These are phyloP conservation scores for Ciconia boyciana DNA, from an alignment of 2,113 vertebrate genomes.

Conservation along the genomic window DNA sequence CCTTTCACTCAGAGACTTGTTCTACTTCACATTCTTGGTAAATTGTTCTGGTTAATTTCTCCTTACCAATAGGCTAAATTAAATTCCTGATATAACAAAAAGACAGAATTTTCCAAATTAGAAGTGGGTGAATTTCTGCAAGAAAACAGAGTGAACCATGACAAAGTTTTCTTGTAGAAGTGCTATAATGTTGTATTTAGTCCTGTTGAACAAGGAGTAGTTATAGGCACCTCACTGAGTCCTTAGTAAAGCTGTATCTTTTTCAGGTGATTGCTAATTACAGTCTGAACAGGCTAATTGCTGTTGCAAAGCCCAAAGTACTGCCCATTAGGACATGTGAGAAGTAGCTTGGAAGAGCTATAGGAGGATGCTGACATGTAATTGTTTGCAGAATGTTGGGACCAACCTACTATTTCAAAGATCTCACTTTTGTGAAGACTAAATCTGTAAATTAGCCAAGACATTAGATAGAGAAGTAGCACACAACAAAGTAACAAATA, in stretches of 20 bases:
- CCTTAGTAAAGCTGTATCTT: not conserved
- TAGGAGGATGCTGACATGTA: not conserved
- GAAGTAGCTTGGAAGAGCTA: conserved; percentile 26
- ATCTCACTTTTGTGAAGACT: not conserved
- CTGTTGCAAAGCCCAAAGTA: not conserved
- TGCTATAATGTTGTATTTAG: not conserved
- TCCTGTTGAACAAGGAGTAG: not conserved
- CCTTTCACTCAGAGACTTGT: conserved; percentile 14
- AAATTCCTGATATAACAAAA: conserved; percentile 37
- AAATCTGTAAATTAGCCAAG: conserved; percentile 25
- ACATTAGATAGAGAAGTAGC: not conserved
- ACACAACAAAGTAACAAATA: not conserved
- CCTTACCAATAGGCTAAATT: conserved; percentile 37
- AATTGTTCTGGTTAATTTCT: conserved; percentile 47
- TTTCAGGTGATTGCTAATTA: not conserved
- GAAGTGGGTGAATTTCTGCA: not conserved
- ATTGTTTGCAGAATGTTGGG: not conserved
- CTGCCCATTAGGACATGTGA: not conserved
- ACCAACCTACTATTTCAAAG: not conserved
- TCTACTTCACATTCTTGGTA: conserved; percentile 19
- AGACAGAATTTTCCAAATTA: not conserved
- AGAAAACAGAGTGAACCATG: not conserved
- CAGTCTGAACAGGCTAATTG: not conserved
- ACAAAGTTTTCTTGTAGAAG: not conserved
- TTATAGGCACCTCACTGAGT: not conserved